Evolutionary conservation across 2,113 vertebrate genomes (phyloP), one percentile per base, ranked within the genome.

Genomic region (Oxyruncus cristatus): DNA sequence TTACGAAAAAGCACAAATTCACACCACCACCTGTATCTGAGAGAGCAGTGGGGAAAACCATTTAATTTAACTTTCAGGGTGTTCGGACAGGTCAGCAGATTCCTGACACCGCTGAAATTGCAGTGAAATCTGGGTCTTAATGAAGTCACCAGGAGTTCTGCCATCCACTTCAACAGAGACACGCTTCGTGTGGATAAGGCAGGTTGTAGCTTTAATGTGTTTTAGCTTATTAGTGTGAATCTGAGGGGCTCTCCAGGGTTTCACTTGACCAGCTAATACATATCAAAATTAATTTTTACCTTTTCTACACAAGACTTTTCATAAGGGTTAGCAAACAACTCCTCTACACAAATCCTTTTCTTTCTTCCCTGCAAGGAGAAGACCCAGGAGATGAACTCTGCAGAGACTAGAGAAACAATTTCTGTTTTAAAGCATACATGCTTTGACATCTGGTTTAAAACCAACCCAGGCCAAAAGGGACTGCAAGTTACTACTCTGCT

Each of bases 371-470:
- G 79, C 85, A 75, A 88, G 89, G 76, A 92, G 53, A 88, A 93
- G 85, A 74, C 92, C 76, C 92, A 89, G 76, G 90, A 95, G 92
- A 95, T 87, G 93, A 94, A 95, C 88, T 88, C 96, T 89, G 88
- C 83, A 75, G 92, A 95, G 90, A 94, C 76, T 18, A 84, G 41
- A 75, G 81, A 90, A 89, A 95, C 76, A 91, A 78, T 61, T 92
- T 92, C 89, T 95, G 86, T 22, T 95, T 86, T 87, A 75, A 88
- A 94, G 88, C 73, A 86, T 79, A 88, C 74, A 58, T 26, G 79
- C 76, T 83, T 86, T 89, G 83, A 95, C 95, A 96, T 95, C 86
- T 95, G 86, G 83, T 95, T 96, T 91, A 96, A 95, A 92, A 95
- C 73, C 88, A 87, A 61, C 44, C 49, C 85, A 79, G 80, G 93